Percentiles rank a stretch among this genome's conserved stretches.
phyloP scores from a whole-genome alignment of 2,797 vertebrate genomes.

The Syndactyla subalaris region DNA sequence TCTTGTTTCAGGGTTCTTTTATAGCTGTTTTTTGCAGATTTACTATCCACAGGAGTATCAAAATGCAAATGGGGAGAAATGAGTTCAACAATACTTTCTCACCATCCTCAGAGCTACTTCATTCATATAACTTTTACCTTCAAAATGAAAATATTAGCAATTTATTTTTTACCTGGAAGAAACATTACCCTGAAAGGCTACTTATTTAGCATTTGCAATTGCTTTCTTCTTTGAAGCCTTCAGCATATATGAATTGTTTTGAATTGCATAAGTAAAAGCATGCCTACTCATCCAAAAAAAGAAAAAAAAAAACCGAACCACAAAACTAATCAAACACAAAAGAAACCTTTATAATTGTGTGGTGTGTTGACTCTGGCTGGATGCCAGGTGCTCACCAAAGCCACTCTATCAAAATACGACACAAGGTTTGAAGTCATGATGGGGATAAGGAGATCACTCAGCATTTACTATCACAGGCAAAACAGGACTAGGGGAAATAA shows the following conservation, averaged over 20 bases:
- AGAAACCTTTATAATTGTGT: background rate
- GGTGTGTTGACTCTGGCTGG: background rate
- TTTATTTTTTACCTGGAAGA: background rate
- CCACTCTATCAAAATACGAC: background rate
- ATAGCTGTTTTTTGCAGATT: background rate
- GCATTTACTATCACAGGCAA: background rate
- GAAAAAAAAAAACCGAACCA: background rate
- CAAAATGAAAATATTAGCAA: background rate
- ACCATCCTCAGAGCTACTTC: background rate
- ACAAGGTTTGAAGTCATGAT: background rate
- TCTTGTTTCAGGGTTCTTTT: background rate
- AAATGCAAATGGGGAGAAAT: background rate
- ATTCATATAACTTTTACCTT: background rate
- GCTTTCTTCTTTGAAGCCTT: background rate
- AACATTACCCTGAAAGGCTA: background rate
- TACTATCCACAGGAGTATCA: background rate
- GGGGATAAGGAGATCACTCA: background rate
- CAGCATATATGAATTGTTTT: background rate
- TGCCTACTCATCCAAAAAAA: background rate
- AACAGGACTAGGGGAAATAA: background rate
- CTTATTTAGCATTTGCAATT: background rate
- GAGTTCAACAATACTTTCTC: background rate
- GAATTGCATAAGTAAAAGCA: background rate
- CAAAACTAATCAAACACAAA: background rate
- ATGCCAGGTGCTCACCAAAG: background rate